Evolutionary conservation across 2,797 vertebrate genomes (phyloP).

Genomic region (Vireo griseus): DNA sequence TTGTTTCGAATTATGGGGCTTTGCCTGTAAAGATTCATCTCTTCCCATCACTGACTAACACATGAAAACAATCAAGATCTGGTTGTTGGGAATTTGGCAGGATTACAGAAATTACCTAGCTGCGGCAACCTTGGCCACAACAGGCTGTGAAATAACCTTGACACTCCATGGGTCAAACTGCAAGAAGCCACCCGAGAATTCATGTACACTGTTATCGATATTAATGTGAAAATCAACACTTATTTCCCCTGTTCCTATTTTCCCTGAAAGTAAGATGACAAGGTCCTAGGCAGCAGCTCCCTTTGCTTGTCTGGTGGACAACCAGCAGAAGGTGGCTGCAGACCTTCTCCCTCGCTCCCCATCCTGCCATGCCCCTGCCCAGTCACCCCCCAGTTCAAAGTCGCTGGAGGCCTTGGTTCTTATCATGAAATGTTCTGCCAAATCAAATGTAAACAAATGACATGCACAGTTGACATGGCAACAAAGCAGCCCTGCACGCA

Average conservation of each 20-base stretch:
- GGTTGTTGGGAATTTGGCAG: background rate
- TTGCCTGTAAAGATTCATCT: background rate
- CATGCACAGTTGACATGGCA: slow-evolving; percentile 69
- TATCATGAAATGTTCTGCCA: slow-evolving; percentile 50
- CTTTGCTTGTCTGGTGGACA: rapidly evolving
- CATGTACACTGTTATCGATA: rapidly evolving
- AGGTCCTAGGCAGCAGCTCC: background rate
- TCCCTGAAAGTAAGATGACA: background rate
- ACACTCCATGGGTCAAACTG: background rate
- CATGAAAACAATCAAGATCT: background rate
- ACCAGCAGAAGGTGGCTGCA: background rate
- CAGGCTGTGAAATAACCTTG: slow-evolving; percentile 13
- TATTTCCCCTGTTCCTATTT: background rate
- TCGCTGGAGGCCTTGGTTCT: slow-evolving; percentile 45
- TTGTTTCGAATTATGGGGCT: background rate
- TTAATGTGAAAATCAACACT: background rate
- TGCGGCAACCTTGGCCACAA: background rate
- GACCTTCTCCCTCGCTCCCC: background rate
- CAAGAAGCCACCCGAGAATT: background rate
- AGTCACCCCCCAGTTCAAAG: slow-evolving; percentile 24
- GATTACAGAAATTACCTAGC: background rate
- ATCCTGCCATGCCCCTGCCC: background rate
- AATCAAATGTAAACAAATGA: slow-evolving; percentile 59
- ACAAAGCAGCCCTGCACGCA: slow-evolving; percentile 59
- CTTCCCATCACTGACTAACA: background rate